Evolutionary conservation across 2,888 invertebrate species (phyloP), one percentile per base, ranked within the genome.

Genomic region (Apodemia mormo): DNA sequence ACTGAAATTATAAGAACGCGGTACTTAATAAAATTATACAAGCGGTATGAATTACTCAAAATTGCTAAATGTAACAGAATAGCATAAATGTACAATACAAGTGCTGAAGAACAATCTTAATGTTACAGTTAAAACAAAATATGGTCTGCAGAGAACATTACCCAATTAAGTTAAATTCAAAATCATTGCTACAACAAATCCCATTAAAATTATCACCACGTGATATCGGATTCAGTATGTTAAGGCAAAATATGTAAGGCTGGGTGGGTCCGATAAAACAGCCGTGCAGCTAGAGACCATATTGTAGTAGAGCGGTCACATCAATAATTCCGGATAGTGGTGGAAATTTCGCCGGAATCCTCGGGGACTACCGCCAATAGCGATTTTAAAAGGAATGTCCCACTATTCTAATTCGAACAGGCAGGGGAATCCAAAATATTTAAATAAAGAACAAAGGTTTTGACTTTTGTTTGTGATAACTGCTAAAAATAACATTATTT

Each of bases 301-400:
- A 43, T 52, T 33, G 58, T 68, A 64, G 70, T 61, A 71, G 69
- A 71, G 72, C 69, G 72, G 52, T 33, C 70, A 70, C 73, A 75
- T 74, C 74, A 75, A 75, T 75, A 74, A 74, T 74, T 75, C 73
- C 71, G 58, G 68, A 52, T 70, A 33, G 30, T 66, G 66, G 66
- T 69, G 71, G 49, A 72, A 65, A 72, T 71, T 70, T 68, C 73
- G 30, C 43, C 56, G 65, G 67, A 58, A 65, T 69, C 72, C 69
- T 71, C 68, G 56, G 70, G 74, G 72, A 73, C 49, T 68, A 68
- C 74, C 68, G 45, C 71, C 71, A 69, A 75, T 72, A 67, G 68
- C 67, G 69, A 70, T 70, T 72, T 65, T 69, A 69, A 69, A 65
- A 71, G 71, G 68, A 73, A 68, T 52, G 4, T 58, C 52, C 22